Evolutionary conservation across 2,888 invertebrate genomes (phyloP), one percentile per base, ranked within the genome.

Genomic region (Mythimna pallens): DNA sequence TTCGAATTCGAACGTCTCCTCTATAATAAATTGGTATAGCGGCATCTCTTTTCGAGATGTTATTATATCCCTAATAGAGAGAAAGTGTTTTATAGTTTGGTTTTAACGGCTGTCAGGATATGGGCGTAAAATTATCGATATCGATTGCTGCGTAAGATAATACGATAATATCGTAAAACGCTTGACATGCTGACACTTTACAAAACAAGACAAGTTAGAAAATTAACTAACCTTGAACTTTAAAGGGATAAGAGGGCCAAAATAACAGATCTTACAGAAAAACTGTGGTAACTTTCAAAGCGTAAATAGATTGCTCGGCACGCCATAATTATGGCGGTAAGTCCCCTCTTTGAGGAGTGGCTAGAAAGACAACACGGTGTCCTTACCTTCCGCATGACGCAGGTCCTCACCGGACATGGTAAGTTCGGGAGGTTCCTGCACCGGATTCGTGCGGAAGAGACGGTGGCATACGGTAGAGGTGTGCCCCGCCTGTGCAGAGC

Each of bases 81-180:
- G 81, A 83, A 76, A 81, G 81, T 81, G 71, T 76, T 67, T 65
- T 76, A 74, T 68, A 52, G 50, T 55, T 17, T n/a, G 1, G 25
- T 65, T 65, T 62, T 62, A 65, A 71, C 61, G 69, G 3, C 52
- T 58, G 68, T 77, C 67, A 74, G 80, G 78, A 82, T 66, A 63
- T 67, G 68, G 52, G 12, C n/a, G 54, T 82, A 76, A 79, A 81
- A 50, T 81, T 70, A 81, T 81, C 50, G 25, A 54, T 71, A 50
- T 77, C 61, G 36, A 67, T 43, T 78, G 65, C 20, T 59, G 25
- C n/a, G 10, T 14, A 5, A 70, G 70, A 47, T 67, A 69, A n/a
- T 65, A 69, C 30, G 52, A 57, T 40, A 55, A 30, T 78, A 67
- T 73, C 82, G 67, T 82, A 82, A 82, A 80, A 58, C 25, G 30